Conservation (phyloP, 2,888 invertebrate species). For the Drosophila borealis region DNA sequence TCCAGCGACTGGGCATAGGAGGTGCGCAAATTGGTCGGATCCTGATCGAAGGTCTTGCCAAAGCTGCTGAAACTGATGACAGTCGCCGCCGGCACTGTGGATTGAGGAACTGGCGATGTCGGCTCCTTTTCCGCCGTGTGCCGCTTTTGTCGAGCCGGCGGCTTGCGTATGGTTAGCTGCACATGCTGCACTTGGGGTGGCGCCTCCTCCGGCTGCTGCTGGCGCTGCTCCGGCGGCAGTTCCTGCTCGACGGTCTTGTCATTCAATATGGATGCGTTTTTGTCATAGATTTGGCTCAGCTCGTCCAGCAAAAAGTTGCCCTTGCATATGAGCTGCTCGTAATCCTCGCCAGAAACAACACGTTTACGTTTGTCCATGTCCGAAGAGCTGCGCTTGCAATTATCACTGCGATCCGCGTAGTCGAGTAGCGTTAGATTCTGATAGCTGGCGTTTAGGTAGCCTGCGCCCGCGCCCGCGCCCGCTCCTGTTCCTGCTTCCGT, state of each 20-base stretch:
- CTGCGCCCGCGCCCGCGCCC: constrained; percentile 38
- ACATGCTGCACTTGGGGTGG: constrained; percentile 75
- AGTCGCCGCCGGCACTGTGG: constrained; percentile 11
- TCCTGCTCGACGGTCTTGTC: constrained; percentile 82
- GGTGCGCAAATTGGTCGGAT: constrained; percentile 84
- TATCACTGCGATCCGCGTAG: constrained; percentile 84
- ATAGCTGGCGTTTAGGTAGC: constrained; percentile 87
- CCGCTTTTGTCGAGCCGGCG: constrained; percentile 70
- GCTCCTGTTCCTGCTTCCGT: neutral
- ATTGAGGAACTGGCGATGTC: neutral
- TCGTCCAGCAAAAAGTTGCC: constrained; percentile 85
- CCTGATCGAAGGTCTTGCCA: constrained; percentile 84
- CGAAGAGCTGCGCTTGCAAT: constrained; percentile 46
- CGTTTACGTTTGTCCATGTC: constrained; percentile 61
- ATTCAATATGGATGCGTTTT: constrained; percentile 87
- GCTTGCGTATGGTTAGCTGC: constrained; percentile 79
- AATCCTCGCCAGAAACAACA: constrained; percentile 57
- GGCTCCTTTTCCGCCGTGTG: constrained; percentile 6
- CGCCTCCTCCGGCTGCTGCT: constrained; percentile 2
- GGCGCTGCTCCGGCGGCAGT: constrained; percentile 3
- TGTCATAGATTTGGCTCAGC: constrained; percentile 86
- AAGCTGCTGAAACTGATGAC: constrained; percentile 60
- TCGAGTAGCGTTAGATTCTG: constrained; percentile 88
- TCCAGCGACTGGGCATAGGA: constrained; percentile 84
- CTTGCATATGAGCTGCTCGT: constrained; percentile 79